Evolutionary conservation across 2,888 invertebrate genomes (phyloP).

Genomic region (Eudemis profundana): DNA sequence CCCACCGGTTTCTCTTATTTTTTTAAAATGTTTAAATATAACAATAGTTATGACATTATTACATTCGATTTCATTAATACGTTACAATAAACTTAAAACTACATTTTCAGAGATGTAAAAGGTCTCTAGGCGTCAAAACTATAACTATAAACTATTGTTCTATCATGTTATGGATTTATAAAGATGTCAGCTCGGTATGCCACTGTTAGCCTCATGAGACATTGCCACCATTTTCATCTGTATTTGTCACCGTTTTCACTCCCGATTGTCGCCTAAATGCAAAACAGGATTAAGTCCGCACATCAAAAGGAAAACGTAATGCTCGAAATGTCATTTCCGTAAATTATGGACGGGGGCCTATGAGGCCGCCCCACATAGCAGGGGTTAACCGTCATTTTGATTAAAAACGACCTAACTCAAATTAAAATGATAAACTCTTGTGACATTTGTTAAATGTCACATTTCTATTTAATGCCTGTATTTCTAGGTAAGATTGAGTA

Average conservation of each 20-base stretch:
- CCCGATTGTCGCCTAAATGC: conserved; percentile 36
- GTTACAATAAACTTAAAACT: too few relatives aligned
- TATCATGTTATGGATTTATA: too few relatives aligned
- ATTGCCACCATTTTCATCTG: not conserved
- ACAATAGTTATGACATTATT: too few relatives aligned
- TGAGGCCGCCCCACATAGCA: conserved; percentile 69
- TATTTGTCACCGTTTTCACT: conserved; percentile 22
- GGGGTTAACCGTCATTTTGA: conserved; percentile 62
- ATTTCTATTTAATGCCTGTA: conserved; percentile 66
- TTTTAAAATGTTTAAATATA: too few relatives aligned
- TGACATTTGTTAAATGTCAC: not conserved
- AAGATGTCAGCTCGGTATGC: too few relatives aligned
- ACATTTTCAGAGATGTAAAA: too few relatives aligned
- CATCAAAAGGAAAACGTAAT: conserved; percentile 83
- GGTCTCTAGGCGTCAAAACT: too few relatives aligned
- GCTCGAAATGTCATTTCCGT: conserved; percentile 73
- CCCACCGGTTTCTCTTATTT: too few relatives aligned
- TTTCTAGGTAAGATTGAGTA: conserved; percentile 56
- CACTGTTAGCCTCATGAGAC: too few relatives aligned
- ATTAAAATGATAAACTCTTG: not conserved
- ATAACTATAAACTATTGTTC: too few relatives aligned
- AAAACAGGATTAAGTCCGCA: conserved; percentile 52
- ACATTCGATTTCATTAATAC: too few relatives aligned
- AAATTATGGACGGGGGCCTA: conserved; percentile 77
- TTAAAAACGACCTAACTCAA: conserved; percentile 10